Conservation (phyloP, 2,888 invertebrate species). For the Hirtodrosophila alboralis region DNA sequence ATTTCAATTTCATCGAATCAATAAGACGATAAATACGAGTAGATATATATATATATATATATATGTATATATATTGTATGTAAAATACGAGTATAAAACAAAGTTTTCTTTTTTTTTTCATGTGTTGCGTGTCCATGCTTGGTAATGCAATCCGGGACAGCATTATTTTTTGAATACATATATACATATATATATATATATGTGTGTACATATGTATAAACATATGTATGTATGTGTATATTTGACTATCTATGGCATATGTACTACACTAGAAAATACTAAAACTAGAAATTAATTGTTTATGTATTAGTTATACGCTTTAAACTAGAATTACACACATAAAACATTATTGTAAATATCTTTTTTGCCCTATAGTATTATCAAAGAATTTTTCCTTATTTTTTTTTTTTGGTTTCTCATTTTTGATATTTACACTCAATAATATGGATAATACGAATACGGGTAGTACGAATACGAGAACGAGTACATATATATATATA, state of each 20-base stretch:
- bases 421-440: constrained; percentile 41
- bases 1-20: constrained; percentile 40
- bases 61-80: constrained; percentile 12
- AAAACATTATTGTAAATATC: constrained; percentile 30
- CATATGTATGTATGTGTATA: constrained; percentile 26
- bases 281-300: constrained; percentile 35
- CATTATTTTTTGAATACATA: constrained; percentile 11
- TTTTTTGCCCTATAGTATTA: constrained; percentile 8
- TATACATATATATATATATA: constrained; percentile 14
- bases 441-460: constrained; percentile 35
- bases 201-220: constrained; percentile 11
- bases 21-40: constrained; percentile 38
- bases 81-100: constrained; percentile 28
- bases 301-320: constrained; percentile 32
- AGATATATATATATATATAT: constrained; percentile 14
- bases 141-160: neutral
- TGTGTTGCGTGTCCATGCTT: neutral
- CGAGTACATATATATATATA: constrained; percentile 14
- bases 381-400: constrained; percentile 20
- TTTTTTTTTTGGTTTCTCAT: too few species aligned
- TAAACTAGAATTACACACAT: constrained; percentile 37
- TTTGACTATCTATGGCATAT: constrained; percentile 48
- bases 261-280: constrained; percentile 42
- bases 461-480: constrained; percentile 30
- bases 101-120: too few species aligned